Base-by-base conservation (phyloP, 2,888 invertebrate genomes). In the Escarpia spicata region DNA sequence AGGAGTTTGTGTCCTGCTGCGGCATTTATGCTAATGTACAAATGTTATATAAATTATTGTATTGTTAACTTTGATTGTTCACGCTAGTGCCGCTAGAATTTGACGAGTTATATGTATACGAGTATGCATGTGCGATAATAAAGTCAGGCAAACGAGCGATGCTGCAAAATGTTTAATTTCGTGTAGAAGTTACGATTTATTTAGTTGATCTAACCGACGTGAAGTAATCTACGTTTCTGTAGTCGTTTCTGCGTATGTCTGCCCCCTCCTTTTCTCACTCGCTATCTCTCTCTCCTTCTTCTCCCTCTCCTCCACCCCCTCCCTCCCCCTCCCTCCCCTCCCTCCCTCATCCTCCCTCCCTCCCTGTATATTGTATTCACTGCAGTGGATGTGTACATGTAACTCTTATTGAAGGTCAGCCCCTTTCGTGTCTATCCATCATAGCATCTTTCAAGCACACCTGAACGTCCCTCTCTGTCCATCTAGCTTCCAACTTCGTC, bases 301-400 rank as follows among this genome's bases (percentile, higher is more conserved):
- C 75, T 19, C 44, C 19, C 19, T 26, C 9, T 91, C 43, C 10
- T 12, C 45, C 1, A 19, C 43, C 91, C 8, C 31, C 44, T 43
- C 43, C 91, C 19, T 19, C 92, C 43, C 26, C 93, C 37, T 90
- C 3, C 89, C 15, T 15, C n/a, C 43, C 92, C 90, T 90, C 44
- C 93, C 43, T 45, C 45, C 92, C 37, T 26, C 93, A 37, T 43
- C 92, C 90, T 43, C 92, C n/a, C 92, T 92, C 92, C 37, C 37
- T 37, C 37, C 37, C 37, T 37, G 37, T 37, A 37, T 37, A 37
- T 37, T 37, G 37, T 37, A 31, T 19, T 26, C 90, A 15, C 12
- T 15, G 60, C 91, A 6, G 52, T 52, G 52, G 52, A 52, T 15
- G 15, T 52, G 52, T 52, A 9, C 52, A 52, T 9, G 9, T 52